Percentiles rank a stretch among this genome's conserved stretches.
Conservation (phyloP, 2,888 invertebrate genomes). For the Nomada fabriciana region DNA sequence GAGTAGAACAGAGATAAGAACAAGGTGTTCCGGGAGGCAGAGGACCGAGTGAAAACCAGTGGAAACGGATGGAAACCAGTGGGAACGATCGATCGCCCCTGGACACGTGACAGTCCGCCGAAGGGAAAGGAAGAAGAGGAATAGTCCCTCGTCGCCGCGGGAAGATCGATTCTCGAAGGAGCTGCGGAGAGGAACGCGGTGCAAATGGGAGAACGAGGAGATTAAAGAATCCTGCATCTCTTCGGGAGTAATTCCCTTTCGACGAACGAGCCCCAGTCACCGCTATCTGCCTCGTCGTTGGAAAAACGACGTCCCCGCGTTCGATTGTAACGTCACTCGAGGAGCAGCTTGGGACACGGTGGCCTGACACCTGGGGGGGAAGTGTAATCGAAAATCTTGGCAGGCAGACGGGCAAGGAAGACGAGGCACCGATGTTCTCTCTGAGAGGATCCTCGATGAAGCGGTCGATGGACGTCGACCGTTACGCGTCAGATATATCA, state of each 20-base stretch:
- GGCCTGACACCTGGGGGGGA: too few relatives aligned
- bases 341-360: not conserved
- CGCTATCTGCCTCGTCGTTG: not conserved
- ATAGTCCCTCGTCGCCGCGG: not conserved
- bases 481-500: not conserved
- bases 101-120: not conserved
- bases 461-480: not conserved
- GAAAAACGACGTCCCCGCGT: not conserved
- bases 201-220: not conserved
- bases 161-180: not conserved
- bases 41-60: too few relatives aligned
- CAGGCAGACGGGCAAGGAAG: not conserved
- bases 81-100: not conserved
- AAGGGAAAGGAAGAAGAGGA: not conserved
- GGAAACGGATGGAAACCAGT: not conserved
- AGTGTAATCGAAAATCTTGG: not conserved
- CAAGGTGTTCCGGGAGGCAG: slow-evolving; percentile 7
- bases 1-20: not conserved
- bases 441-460: not conserved
- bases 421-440: not conserved
- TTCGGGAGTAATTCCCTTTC: not conserved
- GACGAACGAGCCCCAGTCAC: not conserved
- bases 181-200: not conserved
- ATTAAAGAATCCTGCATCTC: slow-evolving; percentile 3
- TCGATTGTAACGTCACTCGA: too few relatives aligned